Evolutionary conservation across 2,888 invertebrate species (phyloP), one percentile per base, ranked within the genome.

Genomic region (Pyrochroa serraticornis): DNA sequence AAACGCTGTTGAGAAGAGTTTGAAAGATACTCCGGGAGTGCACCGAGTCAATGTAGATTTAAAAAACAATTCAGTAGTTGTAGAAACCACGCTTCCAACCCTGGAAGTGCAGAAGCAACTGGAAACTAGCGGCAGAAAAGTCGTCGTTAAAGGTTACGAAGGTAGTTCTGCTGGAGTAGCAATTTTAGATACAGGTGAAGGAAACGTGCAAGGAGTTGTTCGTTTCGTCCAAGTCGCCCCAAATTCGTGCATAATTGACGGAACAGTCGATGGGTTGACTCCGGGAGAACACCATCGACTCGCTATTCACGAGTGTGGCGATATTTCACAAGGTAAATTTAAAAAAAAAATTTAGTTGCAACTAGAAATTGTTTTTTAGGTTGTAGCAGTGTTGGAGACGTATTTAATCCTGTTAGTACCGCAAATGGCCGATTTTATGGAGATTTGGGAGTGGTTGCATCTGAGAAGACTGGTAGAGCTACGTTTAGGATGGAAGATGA

Each of bases 111-210:
- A 87, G 3, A 69, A 83, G 1, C 76, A 80, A 66, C 71, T 81
- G 0, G 75, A 78, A 68, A 60, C 66, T 7, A 88, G 90, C 0
- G 94, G 94, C 0, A 84, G 82, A 56, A 83, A 86, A 64, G 91
- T 90, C 1, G 90, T 93, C 0, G 77, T 95, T 0, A 89, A 90
- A 71, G 95, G 95, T 3, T 88, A 88, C 77, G 93, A 92, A 60
- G 89, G 90, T 80, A 77, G 69, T 54, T 76, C 81, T 68, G 82
- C 82, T 1, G 91, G 92, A 0, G 95, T 94, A 0, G 92, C 93
- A 0, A 88, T 93, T 70, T 83, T 94, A 54, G 83, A 83, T 47
- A 76, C 79, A 3, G 76, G 77, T 5, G 59, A 63, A 8, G 10
- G 56, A 43, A 59, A 65, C 31, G 80, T 91, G 2, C 81, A 87